phyloP scores from a whole-genome alignment of 2,888 invertebrate genomes.

The Ashinkailepas kermadecensis region DNA sequence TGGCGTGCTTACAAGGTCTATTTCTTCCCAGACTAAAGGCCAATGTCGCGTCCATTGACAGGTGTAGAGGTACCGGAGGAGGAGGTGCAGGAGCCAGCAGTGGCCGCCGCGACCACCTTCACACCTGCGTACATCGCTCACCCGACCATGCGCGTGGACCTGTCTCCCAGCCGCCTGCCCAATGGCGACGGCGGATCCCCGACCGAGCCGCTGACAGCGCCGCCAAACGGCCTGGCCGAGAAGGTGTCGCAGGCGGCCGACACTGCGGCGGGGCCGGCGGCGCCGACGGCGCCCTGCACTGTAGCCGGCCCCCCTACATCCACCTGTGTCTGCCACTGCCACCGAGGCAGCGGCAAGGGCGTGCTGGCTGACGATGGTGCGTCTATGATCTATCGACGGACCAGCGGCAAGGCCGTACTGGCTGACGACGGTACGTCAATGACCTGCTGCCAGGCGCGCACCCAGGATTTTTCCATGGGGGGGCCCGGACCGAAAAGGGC shows the following conservation, averaged over 20 bases:
- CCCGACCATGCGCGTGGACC: not conserved
- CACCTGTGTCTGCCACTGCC: not conserved
- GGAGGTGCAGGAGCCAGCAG: not conserved
- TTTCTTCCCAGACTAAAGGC: too few species aligned
- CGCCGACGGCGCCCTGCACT: not conserved
- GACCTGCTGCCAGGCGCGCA: too few species aligned
- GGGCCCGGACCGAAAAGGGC: too few species aligned
- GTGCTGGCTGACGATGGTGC: not conserved
- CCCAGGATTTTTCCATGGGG: not conserved
- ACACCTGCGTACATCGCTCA: not conserved
- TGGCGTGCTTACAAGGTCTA: too few species aligned
- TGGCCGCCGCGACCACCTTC: not conserved
- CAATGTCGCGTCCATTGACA: not conserved
- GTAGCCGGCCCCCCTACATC: not conserved
- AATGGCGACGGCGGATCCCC: not conserved
- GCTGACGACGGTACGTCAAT: too few species aligned
- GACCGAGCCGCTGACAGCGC: not conserved
- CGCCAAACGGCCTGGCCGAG: not conserved
- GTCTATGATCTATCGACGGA: too few species aligned
- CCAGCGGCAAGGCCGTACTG: too few species aligned
- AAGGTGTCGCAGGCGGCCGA: not conserved
- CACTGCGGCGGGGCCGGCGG: not conserved
- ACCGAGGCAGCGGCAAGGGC: not conserved
- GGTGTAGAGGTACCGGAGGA: not conserved
- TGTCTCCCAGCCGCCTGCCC: conserved; percentile 1